Percentiles rank a stretch among this genome's conserved stretches.
Evolutionary conservation across 2,797 vertebrate species (phyloP).

Genomic region (Anguilla pacifica): DNA sequence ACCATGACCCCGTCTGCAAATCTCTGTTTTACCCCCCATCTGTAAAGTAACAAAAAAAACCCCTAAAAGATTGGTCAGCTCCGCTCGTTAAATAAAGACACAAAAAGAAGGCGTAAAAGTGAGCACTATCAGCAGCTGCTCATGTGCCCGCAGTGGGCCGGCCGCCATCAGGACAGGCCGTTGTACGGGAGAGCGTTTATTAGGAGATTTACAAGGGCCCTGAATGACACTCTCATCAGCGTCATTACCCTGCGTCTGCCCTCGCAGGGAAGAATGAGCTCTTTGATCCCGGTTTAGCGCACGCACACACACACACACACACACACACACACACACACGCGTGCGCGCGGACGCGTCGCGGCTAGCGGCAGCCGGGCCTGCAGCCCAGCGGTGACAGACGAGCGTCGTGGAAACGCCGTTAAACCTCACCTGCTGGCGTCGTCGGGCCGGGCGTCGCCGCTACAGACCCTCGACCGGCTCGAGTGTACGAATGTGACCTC

Average conservation of each 20-base stretch:
- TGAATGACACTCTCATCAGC: constrained; percentile 8
- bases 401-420: not conserved
- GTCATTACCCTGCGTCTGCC: not conserved
- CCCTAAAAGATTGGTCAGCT: not conserved
- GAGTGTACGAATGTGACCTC: not conserved
- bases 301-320: too few relatives aligned
- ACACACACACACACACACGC: too few relatives aligned
- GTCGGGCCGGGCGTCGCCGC: not conserved
- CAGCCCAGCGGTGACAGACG: not conserved
- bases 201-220: not conserved
- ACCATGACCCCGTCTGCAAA: too few relatives aligned
- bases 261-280: not conserved
- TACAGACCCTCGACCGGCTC: not conserved
- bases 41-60: too few relatives aligned
- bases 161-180: not conserved
- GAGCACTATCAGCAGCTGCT: not conserved
- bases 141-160: not conserved
- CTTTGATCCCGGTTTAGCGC: not conserved
- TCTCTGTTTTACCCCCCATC: too few relatives aligned
- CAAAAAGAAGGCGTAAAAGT: not conserved
- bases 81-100: not conserved
- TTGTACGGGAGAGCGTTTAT: not conserved
- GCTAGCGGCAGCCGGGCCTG: too few relatives aligned
- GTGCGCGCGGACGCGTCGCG: not conserved
- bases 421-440: not conserved